phyloP scores from a whole-genome alignment of 2,113 vertebrate species.

The Rhabdornis inornatus region DNA sequence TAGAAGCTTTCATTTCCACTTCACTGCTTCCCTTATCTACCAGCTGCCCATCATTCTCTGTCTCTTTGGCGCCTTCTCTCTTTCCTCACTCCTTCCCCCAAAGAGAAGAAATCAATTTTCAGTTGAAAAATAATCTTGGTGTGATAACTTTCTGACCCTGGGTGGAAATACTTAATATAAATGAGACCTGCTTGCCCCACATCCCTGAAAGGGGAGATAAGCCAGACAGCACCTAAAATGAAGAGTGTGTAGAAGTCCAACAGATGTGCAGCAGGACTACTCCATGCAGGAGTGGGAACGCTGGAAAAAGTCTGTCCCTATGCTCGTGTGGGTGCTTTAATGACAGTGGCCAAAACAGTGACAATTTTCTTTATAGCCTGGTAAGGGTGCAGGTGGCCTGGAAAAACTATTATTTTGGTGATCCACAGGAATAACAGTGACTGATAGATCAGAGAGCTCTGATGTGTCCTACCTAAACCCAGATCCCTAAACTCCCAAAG shows the following conservation, averaged over 20 bases:
- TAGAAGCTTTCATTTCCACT: constrained; percentile 44
- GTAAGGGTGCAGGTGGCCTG: background rate
- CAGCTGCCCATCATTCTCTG: constrained; percentile 31
- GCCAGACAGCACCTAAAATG: background rate
- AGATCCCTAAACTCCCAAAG: background rate
- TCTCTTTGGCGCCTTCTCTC: background rate
- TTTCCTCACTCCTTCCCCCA: background rate
- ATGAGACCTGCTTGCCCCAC: background rate
- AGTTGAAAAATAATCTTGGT: background rate
- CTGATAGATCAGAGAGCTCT: background rate
- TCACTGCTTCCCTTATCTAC: constrained; percentile 32
- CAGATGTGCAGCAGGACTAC: background rate
- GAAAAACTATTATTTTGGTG: background rate
- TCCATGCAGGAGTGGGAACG: background rate
- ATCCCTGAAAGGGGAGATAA: background rate
- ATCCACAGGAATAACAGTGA: background rate
- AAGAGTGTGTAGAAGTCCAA: background rate
- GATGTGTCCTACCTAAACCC: background rate
- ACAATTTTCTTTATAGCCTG: background rate
- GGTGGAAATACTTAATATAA: background rate
- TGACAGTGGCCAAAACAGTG: background rate
- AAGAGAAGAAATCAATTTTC: background rate
- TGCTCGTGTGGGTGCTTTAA: background rate
- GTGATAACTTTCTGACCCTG: background rate
- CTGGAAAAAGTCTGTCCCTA: background rate